phyloP scores from a whole-genome alignment of 2,113 vertebrate genomes.

The Tichodroma muraria region DNA sequence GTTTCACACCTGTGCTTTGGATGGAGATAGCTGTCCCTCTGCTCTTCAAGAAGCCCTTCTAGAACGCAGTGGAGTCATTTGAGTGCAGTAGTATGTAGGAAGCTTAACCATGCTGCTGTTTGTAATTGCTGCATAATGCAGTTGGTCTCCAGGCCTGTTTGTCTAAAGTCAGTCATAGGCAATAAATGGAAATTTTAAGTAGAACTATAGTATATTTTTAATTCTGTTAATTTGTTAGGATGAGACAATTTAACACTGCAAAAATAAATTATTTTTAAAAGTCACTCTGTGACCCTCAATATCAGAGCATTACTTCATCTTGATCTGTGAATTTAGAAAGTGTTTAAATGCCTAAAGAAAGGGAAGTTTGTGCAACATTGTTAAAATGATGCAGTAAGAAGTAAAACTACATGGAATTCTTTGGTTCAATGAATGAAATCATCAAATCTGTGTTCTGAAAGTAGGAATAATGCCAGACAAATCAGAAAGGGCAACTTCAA shows the following conservation, averaged over 20 bases:
- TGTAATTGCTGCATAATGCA: background rate
- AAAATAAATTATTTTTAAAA: background rate
- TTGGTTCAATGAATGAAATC: background rate
- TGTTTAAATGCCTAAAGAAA: background rate
- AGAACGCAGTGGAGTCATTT: background rate
- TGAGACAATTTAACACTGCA: background rate
- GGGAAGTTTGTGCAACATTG: background rate
- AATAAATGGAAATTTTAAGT: background rate
- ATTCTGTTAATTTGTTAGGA: background rate
- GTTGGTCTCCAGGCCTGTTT: background rate
- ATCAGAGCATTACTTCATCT: constrained; percentile 1
- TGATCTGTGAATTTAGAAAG: background rate
- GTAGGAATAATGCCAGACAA: background rate
- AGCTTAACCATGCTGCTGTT: background rate
- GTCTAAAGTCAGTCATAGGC: background rate
- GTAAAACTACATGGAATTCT: background rate
- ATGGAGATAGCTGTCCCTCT: background rate
- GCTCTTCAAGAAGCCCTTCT: background rate
- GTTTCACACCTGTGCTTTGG: background rate
- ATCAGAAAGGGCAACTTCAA: background rate
- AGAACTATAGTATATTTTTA: background rate
- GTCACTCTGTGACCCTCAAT: background rate
- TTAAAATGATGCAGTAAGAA: background rate
- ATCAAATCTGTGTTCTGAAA: background rate
- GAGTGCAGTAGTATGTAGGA: background rate